Evolutionary conservation across 2,888 invertebrate species (phyloP).

Genomic region (Holacanthella duospinosa): DNA sequence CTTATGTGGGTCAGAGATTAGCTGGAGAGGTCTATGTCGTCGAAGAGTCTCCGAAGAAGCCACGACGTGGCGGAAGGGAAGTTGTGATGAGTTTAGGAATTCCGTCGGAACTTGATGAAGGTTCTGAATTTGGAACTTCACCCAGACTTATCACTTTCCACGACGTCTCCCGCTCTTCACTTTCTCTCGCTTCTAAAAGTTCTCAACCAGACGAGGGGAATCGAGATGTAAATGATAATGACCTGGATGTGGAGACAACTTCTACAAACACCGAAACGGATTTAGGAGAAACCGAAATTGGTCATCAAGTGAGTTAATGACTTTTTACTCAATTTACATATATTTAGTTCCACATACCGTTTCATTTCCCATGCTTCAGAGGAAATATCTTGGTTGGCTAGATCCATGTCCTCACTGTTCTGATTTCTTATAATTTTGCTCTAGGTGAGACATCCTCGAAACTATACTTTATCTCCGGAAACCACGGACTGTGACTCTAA

Average conservation of each 20-base stretch:
- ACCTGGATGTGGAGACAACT: constrained; percentile 42
- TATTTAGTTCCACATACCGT: background rate
- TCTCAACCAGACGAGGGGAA: constrained; percentile 18
- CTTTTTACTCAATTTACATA: background rate
- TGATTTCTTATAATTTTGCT: constrained; percentile 9
- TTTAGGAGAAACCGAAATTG: constrained; percentile 48
- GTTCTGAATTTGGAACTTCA: constrained; percentile 27
- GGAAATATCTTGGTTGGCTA: background rate
- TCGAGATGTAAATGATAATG: constrained; percentile 43
- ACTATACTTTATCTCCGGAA: constrained; percentile 82
- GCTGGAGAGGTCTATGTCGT: constrained; percentile 46
- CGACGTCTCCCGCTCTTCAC: constrained; percentile 35
- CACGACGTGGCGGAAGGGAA: constrained; percentile 29
- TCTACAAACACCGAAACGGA: constrained; percentile 46
- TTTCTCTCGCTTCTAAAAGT: background rate
- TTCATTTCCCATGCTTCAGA: background rate
- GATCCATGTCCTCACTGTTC: background rate
- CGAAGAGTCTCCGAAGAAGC: constrained; percentile 52
- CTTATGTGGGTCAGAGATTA: constrained; percentile 63
- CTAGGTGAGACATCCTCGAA: constrained; percentile 61
- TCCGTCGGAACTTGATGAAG: constrained; percentile 18
- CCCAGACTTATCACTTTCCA: constrained; percentile 37
- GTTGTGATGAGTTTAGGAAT: constrained; percentile 22
- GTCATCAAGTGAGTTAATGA: constrained; percentile 33
- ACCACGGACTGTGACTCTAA: constrained; percentile 86